Evolutionary conservation across 2,797 vertebrate genomes (phyloP), one percentile per base, ranked within the genome.

Genomic region (Labeo calbasu): DNA sequence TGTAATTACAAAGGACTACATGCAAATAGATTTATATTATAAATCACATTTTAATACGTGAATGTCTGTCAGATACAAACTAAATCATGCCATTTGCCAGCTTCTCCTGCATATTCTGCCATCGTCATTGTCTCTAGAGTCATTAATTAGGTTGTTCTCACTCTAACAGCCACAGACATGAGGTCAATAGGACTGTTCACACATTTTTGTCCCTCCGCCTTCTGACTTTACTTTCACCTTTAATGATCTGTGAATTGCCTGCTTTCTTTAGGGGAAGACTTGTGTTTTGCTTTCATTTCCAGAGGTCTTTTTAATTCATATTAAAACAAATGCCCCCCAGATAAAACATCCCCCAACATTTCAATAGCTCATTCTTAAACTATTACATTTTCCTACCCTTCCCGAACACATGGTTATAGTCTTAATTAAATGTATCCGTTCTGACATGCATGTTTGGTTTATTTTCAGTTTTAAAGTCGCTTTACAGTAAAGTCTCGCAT

Each of bases 401-500:
- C 40, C n/a, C 3, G 68, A 23, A 70, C 46, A 48, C 12, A 48
- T 3, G 0, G 10, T 69, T 21, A 5, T 23, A 12, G 14, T 28
- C 10, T 4, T 51, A 1, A 32, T 79, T 12, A 50, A 66, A 21
- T 51, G 13, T 46, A 8, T 43, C 5, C 0, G 0, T 46, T 59
- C 28, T 17, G 28, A 28, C 59, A 28, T 40, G 25, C 59, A 66
- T 40, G 40, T 15, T 9, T 51, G 17, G 13, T 25, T 76, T 8
- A 21, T 2, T 80, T 53, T 68, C 17, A 4, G 21, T 43, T 69
- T 40, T 28, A 14, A 19, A 63, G 28, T 50, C 1, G n/a, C 23
- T 82, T 66, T 84, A 48, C 75, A 17, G 65, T 69, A 79, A 36
- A 51, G 36, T 12, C 40, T 83, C 9, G 19, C 25, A 71, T 84